A percentile compares a stretch with the other conserved stretches of the same genome.
phyloP scores from a whole-genome alignment of 2,888 invertebrate species.

The Epinotia demarniana region DNA sequence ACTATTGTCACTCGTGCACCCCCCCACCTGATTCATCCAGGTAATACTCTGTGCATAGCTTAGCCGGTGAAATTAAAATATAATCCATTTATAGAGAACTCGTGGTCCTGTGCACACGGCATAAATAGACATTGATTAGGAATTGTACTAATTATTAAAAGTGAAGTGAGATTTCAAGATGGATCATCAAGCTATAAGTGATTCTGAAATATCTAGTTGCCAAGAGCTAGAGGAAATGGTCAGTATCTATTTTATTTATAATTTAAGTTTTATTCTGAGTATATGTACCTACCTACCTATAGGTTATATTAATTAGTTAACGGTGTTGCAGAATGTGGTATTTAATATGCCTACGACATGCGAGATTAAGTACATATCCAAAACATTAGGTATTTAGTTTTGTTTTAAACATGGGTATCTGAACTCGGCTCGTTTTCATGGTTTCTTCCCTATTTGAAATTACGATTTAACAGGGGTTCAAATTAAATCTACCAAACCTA shows the following conservation, averaged over 20 bases:
- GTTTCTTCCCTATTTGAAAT: no score
- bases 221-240: constrained; percentile 38
- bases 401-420: no score
- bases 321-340: no score
- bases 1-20: background rate
- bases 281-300: no score
- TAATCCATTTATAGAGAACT: background rate
- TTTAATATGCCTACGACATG: no score
- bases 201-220: constrained; percentile 30
- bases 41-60: background rate
- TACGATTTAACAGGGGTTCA: no score
- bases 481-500: no score
- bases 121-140: background rate
- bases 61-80: background rate
- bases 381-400: no score
- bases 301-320: background rate
- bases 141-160: background rate
- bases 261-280: background rate
- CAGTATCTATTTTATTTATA: constrained; percentile 10
- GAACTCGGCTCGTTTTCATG: no score
- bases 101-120: constrained; percentile 1
- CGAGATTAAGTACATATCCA: no score
- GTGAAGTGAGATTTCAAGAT: constrained; percentile 7
- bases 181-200: constrained; percentile 21
- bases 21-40: background rate